phyloP scores from a whole-genome alignment of 1,140 invertebrate species.

The Aphelenchoides besseyi region DNA sequence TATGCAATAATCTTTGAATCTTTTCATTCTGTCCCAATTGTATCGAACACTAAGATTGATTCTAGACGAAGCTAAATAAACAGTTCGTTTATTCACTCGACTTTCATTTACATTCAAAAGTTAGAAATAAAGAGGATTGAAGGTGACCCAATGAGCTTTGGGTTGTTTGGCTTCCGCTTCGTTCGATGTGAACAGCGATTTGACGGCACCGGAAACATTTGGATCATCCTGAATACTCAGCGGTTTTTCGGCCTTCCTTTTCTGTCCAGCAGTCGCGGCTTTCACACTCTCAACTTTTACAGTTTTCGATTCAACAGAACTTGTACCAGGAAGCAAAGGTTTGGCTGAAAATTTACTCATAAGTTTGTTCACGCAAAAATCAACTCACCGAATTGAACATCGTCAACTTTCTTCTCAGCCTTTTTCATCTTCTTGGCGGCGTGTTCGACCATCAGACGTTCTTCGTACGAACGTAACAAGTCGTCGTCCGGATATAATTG shows the following conservation, averaged over 20 bases:
- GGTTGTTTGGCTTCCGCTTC: constrained; percentile 79
- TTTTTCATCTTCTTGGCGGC: constrained; percentile 67
- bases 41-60: no score
- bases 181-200: constrained; percentile 88
- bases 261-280: constrained; percentile 66
- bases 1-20: no score
- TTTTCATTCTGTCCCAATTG: no score
- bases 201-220: constrained; percentile 81
- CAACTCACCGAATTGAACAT: constrained; percentile 24
- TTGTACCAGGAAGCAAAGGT: not conserved
- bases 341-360: constrained; percentile 25
- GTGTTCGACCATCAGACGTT: constrained; percentile 56
- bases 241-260: constrained; percentile 71
- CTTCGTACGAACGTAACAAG: constrained; percentile 68
- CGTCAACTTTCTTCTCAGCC: constrained; percentile 40
- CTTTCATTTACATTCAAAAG: not conserved
- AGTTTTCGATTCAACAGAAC: constrained; percentile 22
- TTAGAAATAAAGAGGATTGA: constrained; percentile 90
- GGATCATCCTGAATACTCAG: constrained; percentile 76
- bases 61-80: not conserved
- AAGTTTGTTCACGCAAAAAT: not conserved
- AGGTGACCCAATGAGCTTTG: constrained; percentile 92
- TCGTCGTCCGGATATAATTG: constrained; percentile 77
- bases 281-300: constrained; percentile 64
- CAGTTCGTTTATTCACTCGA: not conserved